Conservation (phyloP, 2,797 vertebrate species). For the Hozukius guyotensis region DNA sequence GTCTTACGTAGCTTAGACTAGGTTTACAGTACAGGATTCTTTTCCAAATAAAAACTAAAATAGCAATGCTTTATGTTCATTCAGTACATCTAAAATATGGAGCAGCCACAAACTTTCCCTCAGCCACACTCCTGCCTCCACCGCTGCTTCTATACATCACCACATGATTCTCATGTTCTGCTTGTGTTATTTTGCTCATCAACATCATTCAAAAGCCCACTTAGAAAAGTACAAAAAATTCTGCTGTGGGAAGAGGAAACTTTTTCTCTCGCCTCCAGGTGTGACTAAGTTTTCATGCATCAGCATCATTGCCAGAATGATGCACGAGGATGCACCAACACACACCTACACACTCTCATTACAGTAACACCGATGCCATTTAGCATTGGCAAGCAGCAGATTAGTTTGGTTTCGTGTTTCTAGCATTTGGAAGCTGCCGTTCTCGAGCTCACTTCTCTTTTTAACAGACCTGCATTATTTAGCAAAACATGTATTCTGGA, state of each 20-base stretch:
- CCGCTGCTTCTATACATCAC: background rate
- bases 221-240: constrained; percentile 19
- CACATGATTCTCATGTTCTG: background rate
- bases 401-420: background rate
- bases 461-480: background rate
- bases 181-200: background rate
- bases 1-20: background rate
- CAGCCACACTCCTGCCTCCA: background rate
- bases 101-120: constrained; percentile 41
- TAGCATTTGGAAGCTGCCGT: background rate
- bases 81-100: background rate
- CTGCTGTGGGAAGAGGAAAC: constrained; percentile 32
- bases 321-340: constrained; percentile 17
- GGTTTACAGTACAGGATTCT: background rate
- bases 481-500: background rate
- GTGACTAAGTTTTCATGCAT: constrained; percentile 26
- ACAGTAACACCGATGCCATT: background rate
- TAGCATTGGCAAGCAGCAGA: background rate
- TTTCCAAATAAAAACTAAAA: background rate
- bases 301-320: constrained; percentile 34
- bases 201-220: background rate
- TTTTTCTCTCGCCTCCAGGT: constrained; percentile 29
- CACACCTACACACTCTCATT: constrained; percentile 53
- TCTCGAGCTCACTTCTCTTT: background rate
- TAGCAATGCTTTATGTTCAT: too few species aligned